Evolutionary conservation across 1,140 invertebrate species (phyloP), one percentile per base, ranked within the genome.

Genomic region (Papilio dardanus): DNA sequence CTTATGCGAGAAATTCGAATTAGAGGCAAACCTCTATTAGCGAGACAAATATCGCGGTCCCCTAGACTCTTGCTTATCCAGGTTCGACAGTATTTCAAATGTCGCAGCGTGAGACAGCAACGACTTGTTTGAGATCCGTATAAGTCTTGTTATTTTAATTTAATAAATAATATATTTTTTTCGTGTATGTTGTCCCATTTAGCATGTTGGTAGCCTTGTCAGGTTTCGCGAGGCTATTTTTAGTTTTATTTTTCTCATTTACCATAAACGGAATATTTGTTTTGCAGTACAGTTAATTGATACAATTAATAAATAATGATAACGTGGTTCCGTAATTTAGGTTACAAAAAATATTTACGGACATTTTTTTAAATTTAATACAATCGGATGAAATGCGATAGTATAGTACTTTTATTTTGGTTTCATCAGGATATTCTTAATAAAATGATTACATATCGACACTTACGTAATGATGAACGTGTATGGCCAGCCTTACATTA

Each of bases 251-350:
- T 58, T 58, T 58, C 24, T 21, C 12, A 28, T 24, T 14, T 28
- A 28, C 21, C 54, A 14, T 28, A 58, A 58, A 58, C 10, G 24
- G 24, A 58, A 16, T 28, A 14, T 58, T 58, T 58, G 30, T 58
- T 58, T n/a, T 16, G 10, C 21, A 58, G 5, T 58, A 28, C 54
- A 58, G 21, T 24, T 58, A 58, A 58, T 28, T 21, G 21, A 28
- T 58, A 4, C 14, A 58, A 14, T n/a, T n/a, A n/a, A 8, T 28
- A 28, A 24, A 58, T 28, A 24, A 24, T 1, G 5, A 10, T 24
- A 14, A 24, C 54, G 54, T 58, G 54, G 54, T 58, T 58, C 54
- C 54, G 54, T 58, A 30, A 58, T 58, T 54, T 16, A 46, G 40
- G 50, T 24, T 54, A 19, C n/a, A 3, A 37, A 8, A 8, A 8